These are phyloP conservation scores for Nibea albiflora DNA, from an alignment of 2,113 vertebrate species.

Conservation along the genomic window DNA sequence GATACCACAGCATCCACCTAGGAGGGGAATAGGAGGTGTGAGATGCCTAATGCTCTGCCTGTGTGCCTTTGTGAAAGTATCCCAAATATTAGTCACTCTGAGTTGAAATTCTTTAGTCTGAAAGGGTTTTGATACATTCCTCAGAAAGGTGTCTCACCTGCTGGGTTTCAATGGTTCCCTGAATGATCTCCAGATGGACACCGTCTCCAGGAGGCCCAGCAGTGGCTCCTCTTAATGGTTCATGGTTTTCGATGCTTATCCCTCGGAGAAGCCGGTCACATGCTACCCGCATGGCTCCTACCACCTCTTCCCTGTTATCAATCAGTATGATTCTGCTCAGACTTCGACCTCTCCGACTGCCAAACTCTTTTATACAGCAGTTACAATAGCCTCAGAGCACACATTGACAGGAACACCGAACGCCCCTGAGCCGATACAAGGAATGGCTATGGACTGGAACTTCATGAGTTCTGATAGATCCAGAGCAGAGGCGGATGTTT, in stretches of 20 bases:
- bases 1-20: slow-evolving; percentile 74
- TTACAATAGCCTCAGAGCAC: slow-evolving; percentile 74
- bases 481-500: slow-evolving; percentile 48
- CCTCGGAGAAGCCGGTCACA: slow-evolving; percentile 56
- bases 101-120: neutral
- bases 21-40: accelerated
- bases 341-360: slow-evolving; percentile 32
- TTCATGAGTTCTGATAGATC: slow-evolving; percentile 45
- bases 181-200: slow-evolving; percentile 56
- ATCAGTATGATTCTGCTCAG: slow-evolving; percentile 59
- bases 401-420: slow-evolving; percentile 67
- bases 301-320: slow-evolving; percentile 63
- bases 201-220: slow-evolving; percentile 15
- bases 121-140: neutral
- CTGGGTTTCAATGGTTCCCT: slow-evolving; percentile 65
- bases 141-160: slow-evolving; percentile 55
- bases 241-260: neutral
- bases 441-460: slow-evolving; percentile 71
- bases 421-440: slow-evolving; percentile 74
- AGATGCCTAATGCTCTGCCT: no score
- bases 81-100: neutral
- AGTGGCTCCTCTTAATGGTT: neutral
- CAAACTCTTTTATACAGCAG: slow-evolving; percentile 64
- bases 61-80: no score
- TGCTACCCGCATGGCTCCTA: slow-evolving; percentile 56